Percentiles rank a stretch among this genome's conserved stretches.
These are phyloP conservation scores for Urechis unicinctus DNA, from an alignment of 2,888 invertebrate genomes.

Conservation along the genomic window DNA sequence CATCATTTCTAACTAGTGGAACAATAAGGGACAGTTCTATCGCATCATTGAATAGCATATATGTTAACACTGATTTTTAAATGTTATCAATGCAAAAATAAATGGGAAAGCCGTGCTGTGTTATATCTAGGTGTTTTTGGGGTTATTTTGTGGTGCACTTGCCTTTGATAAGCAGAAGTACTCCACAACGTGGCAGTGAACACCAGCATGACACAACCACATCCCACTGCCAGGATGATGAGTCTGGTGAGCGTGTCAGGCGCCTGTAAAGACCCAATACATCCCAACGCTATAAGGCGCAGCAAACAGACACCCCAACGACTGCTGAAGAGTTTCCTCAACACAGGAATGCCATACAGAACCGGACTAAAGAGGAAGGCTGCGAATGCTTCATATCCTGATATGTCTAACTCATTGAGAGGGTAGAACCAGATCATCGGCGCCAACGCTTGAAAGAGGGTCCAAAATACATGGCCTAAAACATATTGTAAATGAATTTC, in stretches of 20 bases:
- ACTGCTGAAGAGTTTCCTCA: slow-evolving; percentile 4
- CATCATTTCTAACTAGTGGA: no score
- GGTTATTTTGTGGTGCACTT: no score
- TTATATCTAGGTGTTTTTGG: no score
- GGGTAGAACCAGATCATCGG: slow-evolving; percentile 53
- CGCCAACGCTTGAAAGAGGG: slow-evolving; percentile 44
- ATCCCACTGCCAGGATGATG: slow-evolving; percentile 36
- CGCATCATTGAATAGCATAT: no score
- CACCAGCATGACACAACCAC: slow-evolving; percentile 36
- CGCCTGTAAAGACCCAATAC: slow-evolving; percentile 46
- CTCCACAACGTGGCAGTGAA: slow-evolving; percentile 39
- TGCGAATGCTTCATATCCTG: slow-evolving; percentile 49
- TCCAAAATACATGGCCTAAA: slow-evolving; percentile 49
- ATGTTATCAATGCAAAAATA: not conserved
- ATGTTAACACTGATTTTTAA: no score
- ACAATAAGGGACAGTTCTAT: no score
- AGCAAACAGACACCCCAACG: slow-evolving; percentile 25
- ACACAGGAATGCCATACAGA: slow-evolving; percentile 10
- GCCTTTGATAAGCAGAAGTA: slow-evolving; percentile 31
- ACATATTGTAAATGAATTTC: no score
- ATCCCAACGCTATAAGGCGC: slow-evolving; percentile 30
- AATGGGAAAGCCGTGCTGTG: no score
- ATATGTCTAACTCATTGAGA: slow-evolving; percentile 48
- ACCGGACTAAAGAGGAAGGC: slow-evolving; percentile 40
- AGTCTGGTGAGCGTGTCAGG: slow-evolving; percentile 38